A percentile compares a stretch with the other conserved stretches of the same genome.
phyloP scores from a whole-genome alignment of 2,888 invertebrate genomes.

The Diplazon laetatorius region DNA sequence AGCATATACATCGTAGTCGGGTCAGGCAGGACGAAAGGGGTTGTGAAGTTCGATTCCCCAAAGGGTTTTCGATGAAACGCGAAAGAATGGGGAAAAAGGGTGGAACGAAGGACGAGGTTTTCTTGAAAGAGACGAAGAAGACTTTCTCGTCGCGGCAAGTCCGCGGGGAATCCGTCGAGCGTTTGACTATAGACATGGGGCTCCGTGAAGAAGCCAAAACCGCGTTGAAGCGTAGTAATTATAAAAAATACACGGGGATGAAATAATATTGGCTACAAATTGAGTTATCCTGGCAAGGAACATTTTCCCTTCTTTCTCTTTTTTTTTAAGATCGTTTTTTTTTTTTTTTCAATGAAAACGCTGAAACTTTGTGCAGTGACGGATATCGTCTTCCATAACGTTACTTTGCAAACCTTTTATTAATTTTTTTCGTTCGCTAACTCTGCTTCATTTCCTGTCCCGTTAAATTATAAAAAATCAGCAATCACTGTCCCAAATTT shows the following conservation, averaged over 20 bases:
- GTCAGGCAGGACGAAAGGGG: constrained; percentile 72
- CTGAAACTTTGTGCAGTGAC: constrained; percentile 35
- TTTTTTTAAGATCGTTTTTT: too few species aligned
- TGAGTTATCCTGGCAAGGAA: constrained; percentile 69
- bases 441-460: too few species aligned
- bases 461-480: too few species aligned
- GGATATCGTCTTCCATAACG: neutral
- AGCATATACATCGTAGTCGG: constrained; percentile 71
- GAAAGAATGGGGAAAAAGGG: too few species aligned
- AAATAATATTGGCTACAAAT: constrained; percentile 81
- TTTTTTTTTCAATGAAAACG: constrained; percentile 18
- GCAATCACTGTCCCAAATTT: neutral
- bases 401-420: constrained; percentile 12
- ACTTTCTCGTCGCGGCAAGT: constrained; percentile 53
- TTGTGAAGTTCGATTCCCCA: constrained; percentile 79
- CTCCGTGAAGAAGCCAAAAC: constrained; percentile 50
- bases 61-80: constrained; percentile 70
- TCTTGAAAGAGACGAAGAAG: constrained; percentile 60
- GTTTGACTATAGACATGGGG: constrained; percentile 25
- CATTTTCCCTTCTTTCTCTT: constrained; percentile 36
- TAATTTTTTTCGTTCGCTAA: constrained; percentile 23
- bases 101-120: constrained; percentile 66
- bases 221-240: constrained; percentile 79
- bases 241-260: constrained; percentile 81
- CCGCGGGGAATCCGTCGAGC: constrained; percentile 38